These are phyloP conservation scores for Opisthograptis luteolata DNA, from an alignment of 2,888 invertebrate species.

Conservation along the genomic window DNA sequence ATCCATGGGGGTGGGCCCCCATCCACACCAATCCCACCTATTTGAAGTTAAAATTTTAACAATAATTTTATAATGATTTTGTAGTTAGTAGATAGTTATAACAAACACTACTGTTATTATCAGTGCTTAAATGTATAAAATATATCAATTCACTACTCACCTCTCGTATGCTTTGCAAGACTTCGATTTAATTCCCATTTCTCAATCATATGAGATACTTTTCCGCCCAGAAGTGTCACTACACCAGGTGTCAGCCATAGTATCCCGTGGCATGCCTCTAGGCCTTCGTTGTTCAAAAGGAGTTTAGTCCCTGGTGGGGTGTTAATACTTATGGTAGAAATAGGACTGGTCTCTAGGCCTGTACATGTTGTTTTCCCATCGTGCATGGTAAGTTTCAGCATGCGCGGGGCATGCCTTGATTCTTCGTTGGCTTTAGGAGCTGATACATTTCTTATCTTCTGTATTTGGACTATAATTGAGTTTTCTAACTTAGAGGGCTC, in stretches of 20 bases:
- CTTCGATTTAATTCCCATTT: slow-evolving; percentile 93
- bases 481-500: slow-evolving; percentile 79
- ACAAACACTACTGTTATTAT: too few relatives aligned
- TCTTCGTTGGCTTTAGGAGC: slow-evolving; percentile 96
- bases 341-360: slow-evolving; percentile 90
- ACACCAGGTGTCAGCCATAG: slow-evolving; percentile 88
- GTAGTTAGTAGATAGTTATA: not conserved
- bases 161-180: slow-evolving; percentile 86
- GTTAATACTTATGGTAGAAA: slow-evolving; percentile 89
- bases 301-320: slow-evolving; percentile 96
- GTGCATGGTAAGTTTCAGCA: slow-evolving; percentile 92
- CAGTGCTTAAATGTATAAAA: not conserved
- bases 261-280: slow-evolving; percentile 88
- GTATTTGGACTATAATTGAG: slow-evolving; percentile 92
- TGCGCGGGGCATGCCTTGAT: slow-evolving; percentile 90
- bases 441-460: slow-evolving; percentile 93
- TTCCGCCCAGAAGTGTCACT: slow-evolving; percentile 92
- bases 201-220: slow-evolving; percentile 91
- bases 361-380: slow-evolving; percentile 92
- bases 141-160: slow-evolving; percentile 51
- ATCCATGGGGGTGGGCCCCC: slow-evolving; percentile 96
- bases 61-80: not conserved
- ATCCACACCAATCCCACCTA: slow-evolving; percentile 85
- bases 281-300: slow-evolving; percentile 69
- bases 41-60: slow-evolving; percentile 19